These are phyloP conservation scores for Elgaria multicarinata DNA, from an alignment of 2,113 vertebrate genomes.

Conservation along the genomic window DNA sequence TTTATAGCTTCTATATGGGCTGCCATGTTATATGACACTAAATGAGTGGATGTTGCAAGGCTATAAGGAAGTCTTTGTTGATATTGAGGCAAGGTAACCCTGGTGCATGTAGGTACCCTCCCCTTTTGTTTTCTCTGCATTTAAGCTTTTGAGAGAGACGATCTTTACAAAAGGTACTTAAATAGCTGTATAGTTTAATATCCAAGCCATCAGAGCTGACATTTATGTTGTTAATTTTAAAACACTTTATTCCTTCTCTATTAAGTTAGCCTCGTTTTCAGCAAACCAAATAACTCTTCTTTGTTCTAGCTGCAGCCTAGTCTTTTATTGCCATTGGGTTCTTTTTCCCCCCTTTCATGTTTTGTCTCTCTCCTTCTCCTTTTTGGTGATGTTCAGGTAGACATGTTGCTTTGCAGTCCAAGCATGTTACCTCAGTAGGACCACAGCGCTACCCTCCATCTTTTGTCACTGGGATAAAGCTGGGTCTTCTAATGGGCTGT, in stretches of 20 bases:
- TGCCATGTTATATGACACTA: neutral
- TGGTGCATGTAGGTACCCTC: neutral
- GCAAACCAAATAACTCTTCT: constrained; percentile 20
- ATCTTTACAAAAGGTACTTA: neutral
- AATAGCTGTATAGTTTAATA: neutral
- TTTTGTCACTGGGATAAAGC: neutral
- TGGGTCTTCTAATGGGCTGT: neutral
- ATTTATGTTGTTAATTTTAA: constrained; percentile 41
- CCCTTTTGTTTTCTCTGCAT: accelerated
- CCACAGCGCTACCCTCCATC: neutral
- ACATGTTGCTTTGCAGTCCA: neutral
- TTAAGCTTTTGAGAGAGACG: neutral
- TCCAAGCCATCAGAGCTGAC: constrained; percentile 15
- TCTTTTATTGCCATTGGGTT: accelerated
- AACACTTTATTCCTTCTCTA: constrained; percentile 53
- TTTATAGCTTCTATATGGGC: neutral
- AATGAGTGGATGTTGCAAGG: neutral
- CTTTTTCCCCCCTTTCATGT: neutral
- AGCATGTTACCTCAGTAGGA: neutral
- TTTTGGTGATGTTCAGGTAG: neutral
- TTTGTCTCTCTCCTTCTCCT: neutral
- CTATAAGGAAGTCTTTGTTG: neutral
- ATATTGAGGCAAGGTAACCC: neutral
- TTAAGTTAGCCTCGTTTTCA: constrained; percentile 6
- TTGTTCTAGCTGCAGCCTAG: neutral